phyloP scores from a whole-genome alignment of 2,797 vertebrate species.

The Choloepus didactylus region DNA sequence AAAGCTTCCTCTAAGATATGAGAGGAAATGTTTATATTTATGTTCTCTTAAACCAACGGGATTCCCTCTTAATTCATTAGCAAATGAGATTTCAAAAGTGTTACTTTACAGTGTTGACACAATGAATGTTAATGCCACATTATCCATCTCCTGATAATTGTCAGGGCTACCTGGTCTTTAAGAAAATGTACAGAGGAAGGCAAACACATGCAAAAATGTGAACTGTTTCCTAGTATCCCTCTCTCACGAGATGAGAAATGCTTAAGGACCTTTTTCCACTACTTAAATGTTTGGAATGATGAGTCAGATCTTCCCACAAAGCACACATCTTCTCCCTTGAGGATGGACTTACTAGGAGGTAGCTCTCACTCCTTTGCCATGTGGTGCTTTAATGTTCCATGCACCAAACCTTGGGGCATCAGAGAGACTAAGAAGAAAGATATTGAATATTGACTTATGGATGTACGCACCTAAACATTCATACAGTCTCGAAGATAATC shows the following conservation, averaged over 20 bases:
- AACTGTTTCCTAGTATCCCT: neutral
- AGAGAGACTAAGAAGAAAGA: neutral
- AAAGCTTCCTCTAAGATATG: slow-evolving; percentile 67
- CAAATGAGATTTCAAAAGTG: slow-evolving; percentile 79
- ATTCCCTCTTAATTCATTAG: slow-evolving; percentile 78
- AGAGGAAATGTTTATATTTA: slow-evolving; percentile 85
- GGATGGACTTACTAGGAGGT: neutral
- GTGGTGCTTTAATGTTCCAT: neutral
- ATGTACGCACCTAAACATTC: neutral
- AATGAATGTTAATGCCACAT: slow-evolving; percentile 74
- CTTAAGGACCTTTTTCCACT: neutral
- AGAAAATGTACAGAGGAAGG: neutral
- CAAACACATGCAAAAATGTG: neutral
- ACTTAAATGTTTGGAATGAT: neutral
- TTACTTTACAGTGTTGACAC: slow-evolving; percentile 76
- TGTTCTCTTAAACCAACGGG: slow-evolving; percentile 71
- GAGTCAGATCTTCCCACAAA: neutral
- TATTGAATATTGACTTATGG: neutral
- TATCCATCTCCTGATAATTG: slow-evolving; percentile 56
- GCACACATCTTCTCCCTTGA: neutral
- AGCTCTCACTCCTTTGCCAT: neutral
- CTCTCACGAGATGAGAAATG: neutral
- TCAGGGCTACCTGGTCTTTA: neutral
- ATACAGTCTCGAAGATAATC: neutral
- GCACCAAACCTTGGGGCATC: too few species aligned